Evolutionary conservation across 2,797 vertebrate genomes (phyloP).

Genomic region (Peromyscus melanophrys): DNA sequence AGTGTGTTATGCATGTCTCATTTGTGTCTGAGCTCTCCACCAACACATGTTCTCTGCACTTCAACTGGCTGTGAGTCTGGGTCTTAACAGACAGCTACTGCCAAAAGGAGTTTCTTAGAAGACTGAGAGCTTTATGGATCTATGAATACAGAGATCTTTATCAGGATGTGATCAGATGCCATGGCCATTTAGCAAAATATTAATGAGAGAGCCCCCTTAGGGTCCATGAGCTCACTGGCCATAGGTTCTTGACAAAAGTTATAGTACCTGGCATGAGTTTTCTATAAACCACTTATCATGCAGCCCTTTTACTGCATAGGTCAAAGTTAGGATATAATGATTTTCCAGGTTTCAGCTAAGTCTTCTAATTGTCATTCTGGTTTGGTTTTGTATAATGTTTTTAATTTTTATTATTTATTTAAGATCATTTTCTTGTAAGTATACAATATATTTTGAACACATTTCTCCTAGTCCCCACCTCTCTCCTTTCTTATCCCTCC

Average conservation of each 20-base stretch:
- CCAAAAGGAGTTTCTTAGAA: neutral
- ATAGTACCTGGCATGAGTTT: neutral
- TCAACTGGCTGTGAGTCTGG: neutral
- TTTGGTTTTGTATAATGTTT: neutral
- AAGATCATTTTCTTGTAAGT: neutral
- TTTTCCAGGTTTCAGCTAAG: neutral
- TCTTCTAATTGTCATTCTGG: slow-evolving; percentile 46
- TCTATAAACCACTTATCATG: neutral
- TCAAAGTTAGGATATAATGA: slow-evolving; percentile 32
- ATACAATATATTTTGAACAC: neutral
- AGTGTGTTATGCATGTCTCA: neutral
- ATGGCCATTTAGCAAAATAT: neutral
- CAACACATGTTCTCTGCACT: neutral
- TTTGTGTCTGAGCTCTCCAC: neutral
- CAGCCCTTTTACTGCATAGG: neutral
- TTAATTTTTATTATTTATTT: neutral
- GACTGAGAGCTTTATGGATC: neutral
- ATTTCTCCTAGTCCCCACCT: neutral
- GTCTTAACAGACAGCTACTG: neutral
- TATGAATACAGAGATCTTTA: neutral
- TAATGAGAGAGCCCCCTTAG: neutral
- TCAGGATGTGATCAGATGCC: neutral
- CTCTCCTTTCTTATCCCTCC: neutral
- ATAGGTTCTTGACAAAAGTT: neutral
- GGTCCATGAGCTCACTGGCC: neutral